Conservation (phyloP, 2,113 vertebrate genomes). For the Tyto alba region DNA sequence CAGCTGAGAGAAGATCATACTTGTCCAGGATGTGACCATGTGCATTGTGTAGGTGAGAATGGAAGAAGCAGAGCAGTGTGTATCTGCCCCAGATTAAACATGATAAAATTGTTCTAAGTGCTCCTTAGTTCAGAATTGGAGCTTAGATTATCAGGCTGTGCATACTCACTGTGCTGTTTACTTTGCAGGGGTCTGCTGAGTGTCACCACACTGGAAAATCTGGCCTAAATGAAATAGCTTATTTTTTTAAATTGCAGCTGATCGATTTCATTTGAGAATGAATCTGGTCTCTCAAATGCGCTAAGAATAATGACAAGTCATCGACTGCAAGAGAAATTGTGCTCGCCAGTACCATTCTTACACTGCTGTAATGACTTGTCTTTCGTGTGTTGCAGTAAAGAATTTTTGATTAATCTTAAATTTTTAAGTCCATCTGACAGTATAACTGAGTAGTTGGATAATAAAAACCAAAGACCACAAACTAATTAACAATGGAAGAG, state of each 20-base stretch:
- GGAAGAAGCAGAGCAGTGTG: background rate
- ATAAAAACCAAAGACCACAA: background rate
- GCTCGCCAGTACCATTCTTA: rapidly evolving
- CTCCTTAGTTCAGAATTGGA: background rate
- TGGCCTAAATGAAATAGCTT: background rate
- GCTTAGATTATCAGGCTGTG: rapidly evolving
- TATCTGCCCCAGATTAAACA: background rate
- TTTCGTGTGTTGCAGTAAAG: background rate
- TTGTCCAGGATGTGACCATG: background rate
- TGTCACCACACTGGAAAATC: background rate
- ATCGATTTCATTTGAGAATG: background rate
- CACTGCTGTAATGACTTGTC: background rate
- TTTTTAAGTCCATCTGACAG: background rate
- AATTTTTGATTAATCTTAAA: background rate
- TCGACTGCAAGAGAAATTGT: background rate
- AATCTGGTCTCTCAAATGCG: background rate
- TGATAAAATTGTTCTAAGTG: background rate
- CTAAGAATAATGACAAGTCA: background rate
- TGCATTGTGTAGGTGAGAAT: background rate
- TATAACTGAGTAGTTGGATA: background rate
- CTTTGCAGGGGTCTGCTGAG: background rate
- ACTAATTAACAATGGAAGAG: background rate
- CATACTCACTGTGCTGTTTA: background rate
- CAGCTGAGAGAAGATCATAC: background rate
- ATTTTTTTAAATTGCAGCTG: background rate